Percentiles rank a stretch among this genome's conserved stretches.
These are phyloP conservation scores for Sarcophaga subvicina DNA, from an alignment of 2,888 invertebrate genomes.

Conservation along the genomic window DNA sequence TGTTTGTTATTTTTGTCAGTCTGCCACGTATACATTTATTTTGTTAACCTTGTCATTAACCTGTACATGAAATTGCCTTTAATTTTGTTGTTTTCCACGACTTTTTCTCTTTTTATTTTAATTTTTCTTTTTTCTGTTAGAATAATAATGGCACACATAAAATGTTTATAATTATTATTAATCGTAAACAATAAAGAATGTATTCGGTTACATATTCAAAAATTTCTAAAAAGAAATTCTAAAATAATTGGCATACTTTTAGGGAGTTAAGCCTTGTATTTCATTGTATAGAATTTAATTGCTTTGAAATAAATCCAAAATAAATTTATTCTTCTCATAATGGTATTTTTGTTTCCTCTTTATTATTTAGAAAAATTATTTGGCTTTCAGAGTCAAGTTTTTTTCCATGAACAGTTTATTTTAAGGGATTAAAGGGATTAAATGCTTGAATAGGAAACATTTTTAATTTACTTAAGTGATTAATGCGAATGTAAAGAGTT, in stretches of 20 bases:
- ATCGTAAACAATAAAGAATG: no score
- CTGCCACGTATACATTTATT: background rate
- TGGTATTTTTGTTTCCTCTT: no score
- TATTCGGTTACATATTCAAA: background rate
- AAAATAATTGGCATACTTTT: constrained; percentile 32
- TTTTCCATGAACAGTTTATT: no score
- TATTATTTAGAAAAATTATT: no score
- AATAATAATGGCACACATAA: background rate
- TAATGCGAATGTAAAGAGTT: no score
- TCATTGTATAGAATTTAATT: constrained; percentile 18
- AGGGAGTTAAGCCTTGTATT: constrained; percentile 6
- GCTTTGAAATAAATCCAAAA: background rate
- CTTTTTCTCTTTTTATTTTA: background rate
- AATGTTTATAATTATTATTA: background rate
- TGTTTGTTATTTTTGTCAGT: background rate
- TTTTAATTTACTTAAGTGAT: no score
- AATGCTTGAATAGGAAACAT: no score
- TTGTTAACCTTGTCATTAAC: constrained; percentile 26
- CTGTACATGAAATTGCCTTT: background rate
- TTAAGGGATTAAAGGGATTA: no score
- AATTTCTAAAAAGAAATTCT: background rate
- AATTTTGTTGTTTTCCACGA: background rate
- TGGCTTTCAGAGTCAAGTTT: no score
- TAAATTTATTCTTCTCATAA: no score
- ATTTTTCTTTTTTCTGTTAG: background rate